Evolutionary conservation across 2,113 vertebrate genomes (phyloP), one percentile per base, ranked within the genome.

Genomic region (Passer domesticus): DNA sequence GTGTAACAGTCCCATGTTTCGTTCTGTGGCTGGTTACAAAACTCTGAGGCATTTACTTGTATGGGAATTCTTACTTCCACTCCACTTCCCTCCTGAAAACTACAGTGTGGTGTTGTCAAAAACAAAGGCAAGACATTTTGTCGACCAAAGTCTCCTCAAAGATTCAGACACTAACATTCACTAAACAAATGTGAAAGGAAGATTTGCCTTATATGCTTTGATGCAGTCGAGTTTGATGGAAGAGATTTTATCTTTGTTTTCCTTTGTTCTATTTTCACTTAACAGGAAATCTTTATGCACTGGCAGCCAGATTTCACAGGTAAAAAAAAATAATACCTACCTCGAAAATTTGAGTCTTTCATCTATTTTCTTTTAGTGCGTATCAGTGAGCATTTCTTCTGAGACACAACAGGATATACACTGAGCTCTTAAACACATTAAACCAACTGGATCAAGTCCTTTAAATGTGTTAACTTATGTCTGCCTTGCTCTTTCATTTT

Each of bases 341-440:
- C 85, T 87, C 83, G 80, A 92, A 97, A 94, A 91, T 86, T 24
- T 77, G 47, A 53, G 56, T 41, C 87, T 96, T 96, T 97, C 49
- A 96, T 97, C 87, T 92, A 70, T 94, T 94, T 89, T 84, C 78
- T 74, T 87, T 73, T 27, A 79, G 50, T 5, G 13, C 16, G 19
- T 82, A 95, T 91, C 94, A 95, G 77, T 41, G 87, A 93, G 53
- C 3, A 8, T 92, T 95, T 96, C 84, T 88, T 92, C 69, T 70
- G 83, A 84, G 89, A 76, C 4, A 7, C 70, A 80, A 91, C 66
- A 90, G 64, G 82, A 84, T 76, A 81, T 35, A 92, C 68, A 41
- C 31, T 74, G 86, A 92, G 58, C 62, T 94, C 83, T 95, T 90
- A 87, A 93, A 96, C 58, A 83, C 60, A 81, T 88, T 76, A 94